phyloP scores from a whole-genome alignment of 2,888 invertebrate genomes.

The Rhagonycha fulva region DNA sequence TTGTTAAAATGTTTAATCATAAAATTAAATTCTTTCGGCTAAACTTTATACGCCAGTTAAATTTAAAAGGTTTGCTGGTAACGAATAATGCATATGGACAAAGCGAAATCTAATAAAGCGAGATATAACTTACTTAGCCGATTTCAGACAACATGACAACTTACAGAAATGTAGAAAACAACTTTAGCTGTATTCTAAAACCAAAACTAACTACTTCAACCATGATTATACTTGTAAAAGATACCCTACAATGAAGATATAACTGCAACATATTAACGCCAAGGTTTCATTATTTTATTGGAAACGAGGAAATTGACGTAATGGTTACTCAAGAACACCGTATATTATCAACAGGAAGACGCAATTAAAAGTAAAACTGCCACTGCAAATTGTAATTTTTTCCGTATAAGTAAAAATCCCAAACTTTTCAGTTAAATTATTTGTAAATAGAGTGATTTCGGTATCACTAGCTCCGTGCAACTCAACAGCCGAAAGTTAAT shows the following conservation, averaged over 20 bases:
- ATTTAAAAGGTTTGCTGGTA: conserved; percentile 22
- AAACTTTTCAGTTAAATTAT: neutral
- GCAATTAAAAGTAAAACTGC: neutral
- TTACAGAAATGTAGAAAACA: conserved; percentile 10
- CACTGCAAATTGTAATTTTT: neutral
- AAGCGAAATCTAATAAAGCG: conserved; percentile 30
- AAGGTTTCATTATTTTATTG: neutral
- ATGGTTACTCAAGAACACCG: neutral
- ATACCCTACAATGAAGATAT: conserved; percentile 15
- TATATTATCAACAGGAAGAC: neutral
- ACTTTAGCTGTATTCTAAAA: neutral
- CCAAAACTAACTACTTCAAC: neutral
- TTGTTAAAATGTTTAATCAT: neutral
- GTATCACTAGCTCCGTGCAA: neutral
- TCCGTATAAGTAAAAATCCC: neutral
- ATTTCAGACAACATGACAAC: neutral
- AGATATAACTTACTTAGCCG: conserved; percentile 34
- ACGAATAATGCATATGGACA: conserved; percentile 20
- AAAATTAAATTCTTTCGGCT: neutral
- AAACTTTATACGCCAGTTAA: conserved; percentile 12
- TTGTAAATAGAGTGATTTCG: neutral
- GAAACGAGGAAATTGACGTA: conserved; percentile 7
- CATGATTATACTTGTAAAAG: conserved; percentile 4
- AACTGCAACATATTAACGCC: conserved; percentile 1
- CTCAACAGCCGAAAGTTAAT: too few relatives aligned